Conservation (phyloP, 2,797 vertebrate genomes). For the Gymnothorax javanicus region DNA sequence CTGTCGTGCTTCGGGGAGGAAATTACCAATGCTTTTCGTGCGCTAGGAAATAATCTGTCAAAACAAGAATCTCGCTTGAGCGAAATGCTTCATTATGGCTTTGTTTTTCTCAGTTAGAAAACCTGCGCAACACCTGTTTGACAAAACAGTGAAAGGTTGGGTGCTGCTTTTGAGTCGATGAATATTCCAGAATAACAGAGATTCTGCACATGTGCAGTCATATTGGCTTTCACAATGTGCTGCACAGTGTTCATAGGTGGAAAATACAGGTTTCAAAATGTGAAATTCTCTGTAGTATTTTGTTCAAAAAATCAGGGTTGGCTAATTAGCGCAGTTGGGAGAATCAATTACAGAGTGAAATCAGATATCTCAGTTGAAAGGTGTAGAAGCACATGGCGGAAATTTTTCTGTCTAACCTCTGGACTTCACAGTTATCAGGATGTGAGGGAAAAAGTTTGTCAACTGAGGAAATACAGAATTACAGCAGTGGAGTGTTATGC, state of each 20-base stretch:
- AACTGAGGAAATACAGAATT: neutral
- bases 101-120: neutral
- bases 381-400: too few relatives aligned
- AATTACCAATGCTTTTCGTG: neutral
- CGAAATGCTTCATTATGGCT: neutral
- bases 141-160: neutral
- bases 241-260: neutral
- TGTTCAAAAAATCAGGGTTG: too few relatives aligned
- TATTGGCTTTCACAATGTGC: neutral
- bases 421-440: neutral
- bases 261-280: too few relatives aligned
- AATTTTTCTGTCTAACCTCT: too few relatives aligned
- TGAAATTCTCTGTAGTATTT: too few relatives aligned
- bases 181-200: neutral
- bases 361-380: too few relatives aligned
- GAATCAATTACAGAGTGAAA: too few relatives aligned
- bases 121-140: neutral
- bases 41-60: constrained; percentile 13
- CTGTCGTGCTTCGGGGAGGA: neutral
- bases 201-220: neutral
- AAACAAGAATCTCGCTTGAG: neutral
- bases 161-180: neutral
- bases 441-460: neutral
- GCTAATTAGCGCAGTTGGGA: too few relatives aligned
- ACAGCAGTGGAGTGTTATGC: neutral